phyloP scores from a whole-genome alignment of 2,797 vertebrate genomes.

The Pseudochaenichthys georgianus region DNA sequence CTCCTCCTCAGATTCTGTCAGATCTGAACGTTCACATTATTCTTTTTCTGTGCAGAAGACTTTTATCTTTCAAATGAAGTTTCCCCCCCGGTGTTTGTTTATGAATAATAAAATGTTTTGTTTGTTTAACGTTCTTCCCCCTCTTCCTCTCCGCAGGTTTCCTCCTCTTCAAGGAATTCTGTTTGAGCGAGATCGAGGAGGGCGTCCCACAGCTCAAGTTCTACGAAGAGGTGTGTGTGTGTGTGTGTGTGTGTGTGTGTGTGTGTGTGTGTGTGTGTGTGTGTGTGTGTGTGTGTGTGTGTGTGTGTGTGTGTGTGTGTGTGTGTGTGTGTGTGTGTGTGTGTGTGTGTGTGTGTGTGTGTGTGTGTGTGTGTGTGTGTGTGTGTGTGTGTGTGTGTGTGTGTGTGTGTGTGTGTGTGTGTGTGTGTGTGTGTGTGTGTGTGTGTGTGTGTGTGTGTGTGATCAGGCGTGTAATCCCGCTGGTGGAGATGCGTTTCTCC shows the following conservation, averaged over 20 bases:
- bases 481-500: constrained; percentile 37
- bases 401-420: constrained; percentile 75
- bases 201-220: constrained; percentile 97
- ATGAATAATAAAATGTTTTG: too few relatives aligned
- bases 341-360: constrained; percentile 75
- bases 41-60: too few relatives aligned
- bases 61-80: too few relatives aligned
- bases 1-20: constrained; percentile 1
- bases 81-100: too few relatives aligned
- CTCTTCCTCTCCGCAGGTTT: constrained; percentile 84
- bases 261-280: constrained; percentile 75
- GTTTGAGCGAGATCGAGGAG: constrained; percentile 95
- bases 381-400: constrained; percentile 75
- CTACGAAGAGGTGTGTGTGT: constrained; percentile 93
- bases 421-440: constrained; percentile 75
- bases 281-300: constrained; percentile 75
- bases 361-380: constrained; percentile 78
- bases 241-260: constrained; percentile 74
- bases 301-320: too few relatives aligned
- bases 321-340: constrained; percentile 75
- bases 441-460: constrained; percentile 75
- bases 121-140: background rate
- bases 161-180: constrained; percentile 97
- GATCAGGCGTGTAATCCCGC: constrained; percentile 65
- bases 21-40: too few relatives aligned